Evolutionary conservation across 2,113 vertebrate genomes (phyloP).

Genomic region (Nyctibius bracteatus): DNA sequence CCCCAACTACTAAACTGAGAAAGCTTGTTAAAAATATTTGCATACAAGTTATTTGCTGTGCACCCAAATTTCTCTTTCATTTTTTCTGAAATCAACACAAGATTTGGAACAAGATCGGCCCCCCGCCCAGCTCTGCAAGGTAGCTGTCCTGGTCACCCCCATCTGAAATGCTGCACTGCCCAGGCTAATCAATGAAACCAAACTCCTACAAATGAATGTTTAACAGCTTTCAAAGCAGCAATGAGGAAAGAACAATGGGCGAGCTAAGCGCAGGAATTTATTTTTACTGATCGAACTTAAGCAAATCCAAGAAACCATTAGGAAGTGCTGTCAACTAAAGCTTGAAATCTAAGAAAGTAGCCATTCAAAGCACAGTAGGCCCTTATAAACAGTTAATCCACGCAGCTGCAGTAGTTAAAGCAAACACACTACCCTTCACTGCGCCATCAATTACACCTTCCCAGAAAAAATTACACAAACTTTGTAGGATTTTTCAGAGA

Average conservation of each 20-base stretch:
- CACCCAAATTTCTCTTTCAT: not conserved
- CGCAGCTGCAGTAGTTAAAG: conserved; percentile 77
- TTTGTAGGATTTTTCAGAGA: conserved; percentile 75
- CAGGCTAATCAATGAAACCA: not conserved
- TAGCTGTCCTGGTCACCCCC: not conserved
- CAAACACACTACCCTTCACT: conserved; percentile 80
- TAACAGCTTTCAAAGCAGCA: not conserved
- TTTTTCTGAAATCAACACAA: not conserved
- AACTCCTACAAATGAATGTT: not conserved
- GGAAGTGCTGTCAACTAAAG: conserved; percentile 76
- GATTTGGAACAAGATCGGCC: not conserved
- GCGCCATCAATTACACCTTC: conserved; percentile 80
- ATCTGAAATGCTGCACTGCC: accelerated
- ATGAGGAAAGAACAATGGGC: conserved; percentile 39
- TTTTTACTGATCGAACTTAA: conserved; percentile 66
- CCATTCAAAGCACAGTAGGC: conserved; percentile 70
- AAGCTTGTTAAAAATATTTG: not conserved
- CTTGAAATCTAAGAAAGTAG: conserved; percentile 73
- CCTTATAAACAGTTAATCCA: conserved; percentile 74
- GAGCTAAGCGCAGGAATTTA: conserved; percentile 55
- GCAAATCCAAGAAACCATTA: conserved; percentile 64
- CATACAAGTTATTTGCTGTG: not conserved
- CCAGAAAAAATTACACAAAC: conserved; percentile 79
- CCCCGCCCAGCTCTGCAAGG: not conserved
- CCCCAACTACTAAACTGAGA: not conserved